Evolutionary conservation across 2,113 vertebrate genomes (phyloP).

Genomic region (Rhinopomastus cyanomelas): DNA sequence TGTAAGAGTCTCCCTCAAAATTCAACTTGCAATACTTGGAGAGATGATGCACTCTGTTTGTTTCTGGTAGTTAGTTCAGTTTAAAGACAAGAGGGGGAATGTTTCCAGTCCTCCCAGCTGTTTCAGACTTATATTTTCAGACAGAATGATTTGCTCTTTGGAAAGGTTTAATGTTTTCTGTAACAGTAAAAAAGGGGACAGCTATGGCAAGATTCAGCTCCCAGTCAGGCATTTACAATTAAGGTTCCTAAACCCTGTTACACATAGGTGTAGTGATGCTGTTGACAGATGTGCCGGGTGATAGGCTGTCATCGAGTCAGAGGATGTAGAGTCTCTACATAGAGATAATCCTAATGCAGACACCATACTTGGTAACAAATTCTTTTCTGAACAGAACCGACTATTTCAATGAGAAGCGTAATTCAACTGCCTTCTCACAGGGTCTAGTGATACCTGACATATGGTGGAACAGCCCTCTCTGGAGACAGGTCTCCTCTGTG

Average conservation of each 20-base stretch:
- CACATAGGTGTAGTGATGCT: not conserved
- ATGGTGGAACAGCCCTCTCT: not conserved
- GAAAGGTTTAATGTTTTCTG: not conserved
- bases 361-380: not conserved
- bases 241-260: not conserved
- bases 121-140: not conserved
- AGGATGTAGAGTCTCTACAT: not conserved
- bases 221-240: not conserved
- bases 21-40: not conserved
- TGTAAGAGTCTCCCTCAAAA: not conserved
- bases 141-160: not conserved
- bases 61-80: not conserved
- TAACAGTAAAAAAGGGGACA: not conserved
- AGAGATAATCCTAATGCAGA: not conserved
- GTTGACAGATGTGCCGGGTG: not conserved
- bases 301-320: not conserved
- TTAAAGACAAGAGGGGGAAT: not conserved
- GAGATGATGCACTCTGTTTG: not conserved
- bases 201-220: not conserved
- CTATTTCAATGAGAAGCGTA: not conserved
- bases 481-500: not conserved
- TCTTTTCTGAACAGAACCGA: not conserved
- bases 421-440: not conserved
- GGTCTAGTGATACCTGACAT: not conserved
- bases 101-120: not conserved